Conservation (phyloP, 2,113 vertebrate genomes). For the Lophura nycthemera region DNA sequence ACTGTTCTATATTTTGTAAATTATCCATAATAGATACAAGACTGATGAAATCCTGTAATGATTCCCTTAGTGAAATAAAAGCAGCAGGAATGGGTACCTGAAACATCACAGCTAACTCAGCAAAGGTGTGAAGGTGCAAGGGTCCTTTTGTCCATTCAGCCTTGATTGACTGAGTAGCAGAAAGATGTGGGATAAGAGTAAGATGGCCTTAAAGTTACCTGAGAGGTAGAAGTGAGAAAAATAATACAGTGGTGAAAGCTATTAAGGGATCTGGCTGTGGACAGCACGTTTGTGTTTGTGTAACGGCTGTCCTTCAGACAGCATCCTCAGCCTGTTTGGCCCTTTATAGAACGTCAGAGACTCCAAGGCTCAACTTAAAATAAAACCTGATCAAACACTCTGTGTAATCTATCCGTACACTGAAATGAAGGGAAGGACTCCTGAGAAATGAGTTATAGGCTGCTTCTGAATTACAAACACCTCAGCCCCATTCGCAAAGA, state of each 20-base stretch:
- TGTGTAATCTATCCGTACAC: slow-evolving; percentile 55
- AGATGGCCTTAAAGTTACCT: slow-evolving; percentile 4
- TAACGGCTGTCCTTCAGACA: slow-evolving; percentile 60
- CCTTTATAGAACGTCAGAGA: slow-evolving; percentile 61
- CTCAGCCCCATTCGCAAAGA: slow-evolving; percentile 23
- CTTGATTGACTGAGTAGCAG: slow-evolving; percentile 21
- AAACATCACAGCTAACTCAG: background rate
- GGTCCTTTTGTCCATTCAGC: background rate
- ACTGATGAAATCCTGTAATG: background rate
- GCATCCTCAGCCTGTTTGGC: background rate
- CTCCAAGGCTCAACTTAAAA: slow-evolving; percentile 53
- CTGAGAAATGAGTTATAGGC: slow-evolving; percentile 38
- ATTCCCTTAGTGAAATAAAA: background rate
- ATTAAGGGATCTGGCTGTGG: slow-evolving; percentile 43
- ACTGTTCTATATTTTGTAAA: background rate
- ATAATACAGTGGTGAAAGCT: slow-evolving; percentile 25
- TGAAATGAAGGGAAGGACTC: slow-evolving; percentile 54
- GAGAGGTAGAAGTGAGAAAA: slow-evolving; percentile 29
- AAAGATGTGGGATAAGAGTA: slow-evolving; percentile 16
- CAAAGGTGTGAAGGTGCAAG: background rate
- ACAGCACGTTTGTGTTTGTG: slow-evolving; percentile 56
- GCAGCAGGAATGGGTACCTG: background rate
- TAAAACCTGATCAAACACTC: slow-evolving; percentile 67
- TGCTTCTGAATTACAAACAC: slow-evolving; percentile 56
- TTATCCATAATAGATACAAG: background rate